These are phyloP conservation scores for Heliopora coerulea DNA, from an alignment of 92 coral and sea anemone species.

Conservation along the genomic window DNA sequence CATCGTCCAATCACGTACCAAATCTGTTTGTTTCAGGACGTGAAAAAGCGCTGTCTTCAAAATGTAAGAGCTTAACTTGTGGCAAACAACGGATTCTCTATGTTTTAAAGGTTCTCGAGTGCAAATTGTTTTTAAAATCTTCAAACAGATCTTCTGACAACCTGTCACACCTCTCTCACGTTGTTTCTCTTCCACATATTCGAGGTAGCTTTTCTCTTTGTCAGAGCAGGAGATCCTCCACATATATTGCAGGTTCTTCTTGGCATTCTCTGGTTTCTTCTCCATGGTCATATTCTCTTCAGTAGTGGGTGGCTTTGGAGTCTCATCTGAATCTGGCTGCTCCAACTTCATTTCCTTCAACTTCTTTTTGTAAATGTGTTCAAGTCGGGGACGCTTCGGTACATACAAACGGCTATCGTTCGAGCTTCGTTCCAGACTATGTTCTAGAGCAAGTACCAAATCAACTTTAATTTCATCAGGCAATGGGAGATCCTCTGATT, in stretches of 20 bases:
- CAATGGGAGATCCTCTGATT: too few relatives aligned
- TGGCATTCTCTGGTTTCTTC: neutral
- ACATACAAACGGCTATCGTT: neutral
- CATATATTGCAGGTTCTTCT: neutral
- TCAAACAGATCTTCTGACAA: slow-evolving; percentile 34
- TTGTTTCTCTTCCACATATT: slow-evolving; percentile 14
- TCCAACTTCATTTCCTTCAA: neutral
- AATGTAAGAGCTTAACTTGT: slow-evolving; percentile 35
- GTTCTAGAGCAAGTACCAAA: neutral
- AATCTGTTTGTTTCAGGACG: slow-evolving; percentile 1
- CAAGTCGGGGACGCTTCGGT: neutral
- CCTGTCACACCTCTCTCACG: neutral
- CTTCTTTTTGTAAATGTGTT: neutral
- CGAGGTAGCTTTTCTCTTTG: slow-evolving; percentile 21
- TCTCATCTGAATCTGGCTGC: too few relatives aligned
- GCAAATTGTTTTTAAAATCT: slow-evolving; percentile 20
- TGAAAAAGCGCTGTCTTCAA: slow-evolving; percentile 31
- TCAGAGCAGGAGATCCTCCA: slow-evolving; percentile 35
- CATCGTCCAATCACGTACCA: slow-evolving; percentile 29
- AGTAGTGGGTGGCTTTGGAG: neutral
- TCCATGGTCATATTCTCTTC: neutral
- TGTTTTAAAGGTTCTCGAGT: neutral
- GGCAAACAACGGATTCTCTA: neutral
- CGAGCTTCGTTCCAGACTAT: neutral
- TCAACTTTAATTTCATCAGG: slow-evolving; percentile 6